Evolutionary conservation across 2,797 vertebrate genomes (phyloP).

Genomic region (Gymnodraco acuticeps): DNA sequence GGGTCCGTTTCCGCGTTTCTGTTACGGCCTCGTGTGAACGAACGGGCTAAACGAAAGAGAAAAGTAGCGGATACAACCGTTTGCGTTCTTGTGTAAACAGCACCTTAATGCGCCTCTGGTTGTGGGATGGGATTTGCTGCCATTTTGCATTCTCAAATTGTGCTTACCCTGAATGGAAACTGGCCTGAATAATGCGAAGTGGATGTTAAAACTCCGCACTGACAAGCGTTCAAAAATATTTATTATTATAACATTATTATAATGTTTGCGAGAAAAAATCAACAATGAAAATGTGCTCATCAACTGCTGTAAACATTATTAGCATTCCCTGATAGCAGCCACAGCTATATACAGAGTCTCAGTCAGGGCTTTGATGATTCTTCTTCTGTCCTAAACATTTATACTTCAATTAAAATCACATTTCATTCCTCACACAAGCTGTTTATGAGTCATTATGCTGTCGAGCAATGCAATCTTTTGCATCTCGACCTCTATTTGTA

Average conservation of each 20-base stretch:
- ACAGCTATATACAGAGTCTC: conserved; percentile 58
- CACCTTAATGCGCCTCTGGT: not conserved
- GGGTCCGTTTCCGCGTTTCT: too few species aligned
- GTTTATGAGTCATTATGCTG: conserved; percentile 67
- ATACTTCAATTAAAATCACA: conserved; percentile 81
- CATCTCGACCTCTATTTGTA: conserved; percentile 70
- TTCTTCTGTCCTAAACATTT: conserved; percentile 76
- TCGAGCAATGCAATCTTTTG: conserved; percentile 51
- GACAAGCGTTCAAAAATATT: conserved; percentile 59
- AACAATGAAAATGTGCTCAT: conserved; percentile 67
- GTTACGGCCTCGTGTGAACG: too few species aligned
- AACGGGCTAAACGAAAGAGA: too few species aligned
- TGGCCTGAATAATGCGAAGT: conserved; percentile 58
- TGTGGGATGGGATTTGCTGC: conserved; percentile 29
- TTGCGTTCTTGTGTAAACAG: too few species aligned
- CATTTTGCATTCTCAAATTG: conserved; percentile 41
- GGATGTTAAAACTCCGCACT: conserved; percentile 60
- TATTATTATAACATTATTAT: too few species aligned
- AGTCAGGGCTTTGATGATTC: conserved; percentile 69
- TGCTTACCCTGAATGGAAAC: conserved; percentile 35
- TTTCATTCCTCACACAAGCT: conserved; percentile 73
- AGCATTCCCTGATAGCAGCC: conserved; percentile 67
- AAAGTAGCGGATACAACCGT: too few species aligned
- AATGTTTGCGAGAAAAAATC: conserved; percentile 69
- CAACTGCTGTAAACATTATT: conserved; percentile 72